These are phyloP conservation scores for Protobothrops flavoviridis DNA, from an alignment of 2,113 vertebrate genomes.

Conservation along the genomic window DNA sequence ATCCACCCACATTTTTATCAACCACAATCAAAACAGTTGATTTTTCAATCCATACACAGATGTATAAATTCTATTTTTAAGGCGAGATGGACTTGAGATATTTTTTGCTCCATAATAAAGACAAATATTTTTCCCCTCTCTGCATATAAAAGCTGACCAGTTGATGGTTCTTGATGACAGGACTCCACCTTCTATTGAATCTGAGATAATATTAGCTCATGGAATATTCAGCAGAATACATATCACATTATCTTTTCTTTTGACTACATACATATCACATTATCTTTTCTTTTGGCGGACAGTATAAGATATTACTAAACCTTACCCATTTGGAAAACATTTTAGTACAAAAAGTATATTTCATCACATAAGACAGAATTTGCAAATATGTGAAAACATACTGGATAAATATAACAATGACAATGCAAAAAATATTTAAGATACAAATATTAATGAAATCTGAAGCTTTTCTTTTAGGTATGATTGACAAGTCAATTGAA, in stretches of 20 bases:
- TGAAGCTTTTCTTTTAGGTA: too few relatives aligned
- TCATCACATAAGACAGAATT: background rate
- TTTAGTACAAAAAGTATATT: background rate
- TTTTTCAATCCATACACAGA: background rate
- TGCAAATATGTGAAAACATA: background rate
- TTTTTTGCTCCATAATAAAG: background rate
- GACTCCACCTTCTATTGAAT: background rate
- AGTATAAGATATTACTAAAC: background rate
- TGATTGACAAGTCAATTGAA: too few relatives aligned
- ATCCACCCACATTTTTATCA: background rate
- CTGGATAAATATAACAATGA: too few relatives aligned
- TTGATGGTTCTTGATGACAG: background rate
- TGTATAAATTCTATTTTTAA: background rate
- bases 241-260: background rate
- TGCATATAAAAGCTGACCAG: background rate
- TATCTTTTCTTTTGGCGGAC: background rate
- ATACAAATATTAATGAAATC: too few relatives aligned
- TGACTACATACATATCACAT: background rate
- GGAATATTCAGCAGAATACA: background rate
- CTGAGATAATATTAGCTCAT: background rate
- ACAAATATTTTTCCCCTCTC: background rate
- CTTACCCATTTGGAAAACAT: background rate
- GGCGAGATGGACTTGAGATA: background rate
- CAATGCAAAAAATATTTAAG: too few relatives aligned
- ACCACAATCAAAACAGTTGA: background rate